phyloP scores from a whole-genome alignment of 2,797 vertebrate genomes.

The Ibycter americanus region DNA sequence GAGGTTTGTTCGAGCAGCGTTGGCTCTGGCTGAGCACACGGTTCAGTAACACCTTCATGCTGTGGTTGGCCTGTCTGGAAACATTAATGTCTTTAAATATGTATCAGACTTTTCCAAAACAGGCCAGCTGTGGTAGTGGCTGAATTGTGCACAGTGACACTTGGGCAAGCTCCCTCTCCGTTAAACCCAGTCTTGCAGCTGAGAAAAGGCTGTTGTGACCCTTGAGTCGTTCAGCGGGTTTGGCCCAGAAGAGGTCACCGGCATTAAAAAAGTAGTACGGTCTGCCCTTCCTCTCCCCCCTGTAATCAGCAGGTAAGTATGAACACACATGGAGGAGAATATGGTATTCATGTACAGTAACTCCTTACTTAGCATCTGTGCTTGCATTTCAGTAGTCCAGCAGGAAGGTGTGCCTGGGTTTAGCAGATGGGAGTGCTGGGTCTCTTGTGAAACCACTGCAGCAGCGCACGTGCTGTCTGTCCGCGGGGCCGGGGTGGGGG shows the following conservation, averaged over 20 bases:
- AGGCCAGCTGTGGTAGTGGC: neutral
- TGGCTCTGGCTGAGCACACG: neutral
- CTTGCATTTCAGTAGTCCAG: neutral
- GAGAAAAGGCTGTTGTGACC: neutral
- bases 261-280: neutral
- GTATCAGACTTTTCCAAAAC: neutral
- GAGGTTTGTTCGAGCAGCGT: rapidly evolving
- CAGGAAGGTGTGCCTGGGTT: neutral
- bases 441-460: no score
- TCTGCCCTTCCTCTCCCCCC: neutral
- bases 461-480: rapidly evolving
- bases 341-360: rapidly evolving
- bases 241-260: neutral
- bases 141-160: neutral
- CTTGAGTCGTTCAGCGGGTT: neutral
- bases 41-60: neutral
- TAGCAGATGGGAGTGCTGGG: no score
- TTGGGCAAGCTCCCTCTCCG: rapidly evolving
- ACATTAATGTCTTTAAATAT: neutral
- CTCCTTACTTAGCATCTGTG: neutral
- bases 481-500: rapidly evolving
- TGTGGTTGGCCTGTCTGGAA: neutral
- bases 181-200: neutral
- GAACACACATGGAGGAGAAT: rapidly evolving
- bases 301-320: neutral